Evolutionary conservation across 2,888 invertebrate species (phyloP), one percentile per base, ranked within the genome.

Genomic region (Melieria crassipennis): DNA sequence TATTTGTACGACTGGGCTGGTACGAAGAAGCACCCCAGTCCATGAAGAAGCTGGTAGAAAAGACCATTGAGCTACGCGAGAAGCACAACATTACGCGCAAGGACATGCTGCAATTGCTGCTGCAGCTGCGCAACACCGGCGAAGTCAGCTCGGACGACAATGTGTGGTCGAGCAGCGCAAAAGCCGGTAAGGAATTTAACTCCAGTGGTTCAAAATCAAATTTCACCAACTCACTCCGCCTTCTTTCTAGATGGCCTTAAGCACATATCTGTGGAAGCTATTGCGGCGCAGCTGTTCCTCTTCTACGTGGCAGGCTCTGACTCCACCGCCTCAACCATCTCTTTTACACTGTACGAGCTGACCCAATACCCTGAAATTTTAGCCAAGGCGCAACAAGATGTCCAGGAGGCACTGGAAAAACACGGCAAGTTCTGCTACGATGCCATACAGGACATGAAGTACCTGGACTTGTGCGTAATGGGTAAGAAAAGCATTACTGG

Each of bases 221-320:
- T 42, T 10, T 0, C 7, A 7, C 43, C 58, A 30, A n/a, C 45
- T 60, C 45, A 43, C 42, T 6, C 42, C 4, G n/a, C 13, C 45
- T 60, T 4, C 7, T 16, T 56, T n/a, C 16, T n/a, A 69, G 78
- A 80, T 42, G 71, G 73, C 1, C 72, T 82, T 1, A 84, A 84
- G 66, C 76, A 81, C 7, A 84, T 87, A 82, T 81, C 86, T 4
- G 82, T 84, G 10, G 86, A 87, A 30, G 77, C 79, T 68, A 81
- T 85, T 56, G 81, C 86, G 0, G 85, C 87, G 0, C 87, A 88
- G 70, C 79, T 83, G 0, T 84, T 87, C 58, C 65, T 88, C 1
- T 88, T 89, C 73, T 88, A 87, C 65, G 73, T 85, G 3, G 89
- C 88, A 10, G 89, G 89, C 0, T 86, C 85, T 30, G 88, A 88